A percentile compares a stretch with the other conserved stretches of the same genome.
Evolutionary conservation across 2,797 vertebrate species (phyloP).

Genomic region (Micrastur ruficollis): DNA sequence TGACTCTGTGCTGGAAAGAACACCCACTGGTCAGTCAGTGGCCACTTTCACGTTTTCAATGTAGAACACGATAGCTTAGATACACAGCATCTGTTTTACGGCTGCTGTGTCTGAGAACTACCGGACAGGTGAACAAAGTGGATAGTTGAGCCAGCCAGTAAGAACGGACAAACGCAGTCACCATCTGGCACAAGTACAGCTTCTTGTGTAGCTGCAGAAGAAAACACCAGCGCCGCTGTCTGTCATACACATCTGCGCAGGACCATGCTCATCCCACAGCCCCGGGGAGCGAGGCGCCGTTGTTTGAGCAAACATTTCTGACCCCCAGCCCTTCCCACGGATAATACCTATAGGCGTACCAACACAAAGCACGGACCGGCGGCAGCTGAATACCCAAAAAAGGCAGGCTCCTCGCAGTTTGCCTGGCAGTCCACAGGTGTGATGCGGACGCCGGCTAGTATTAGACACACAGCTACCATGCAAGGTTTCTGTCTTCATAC

Average conservation of each 20-base stretch:
- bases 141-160: neutral
- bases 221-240: neutral
- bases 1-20: neutral
- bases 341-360: rapidly evolving
- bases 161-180: neutral
- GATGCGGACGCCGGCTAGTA: neutral
- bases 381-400: neutral
- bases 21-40: neutral
- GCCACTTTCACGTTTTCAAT: neutral
- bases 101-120: neutral
- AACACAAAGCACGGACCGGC: neutral
- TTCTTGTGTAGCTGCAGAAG: neutral
- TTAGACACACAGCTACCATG: neutral
- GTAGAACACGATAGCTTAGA: neutral
- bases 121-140: neutral
- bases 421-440: neutral
- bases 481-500: neutral
- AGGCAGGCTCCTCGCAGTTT: neutral
- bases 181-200: neutral
- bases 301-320: neutral
- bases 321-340: neutral
- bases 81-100: neutral
- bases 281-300: neutral
- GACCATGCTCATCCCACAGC: neutral
- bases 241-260: neutral